Percentiles rank a stretch among this genome's conserved stretches.
These are phyloP conservation scores for Datnioides undecimradiatus DNA, from an alignment of 2,113 vertebrate genomes.

Conservation along the genomic window DNA sequence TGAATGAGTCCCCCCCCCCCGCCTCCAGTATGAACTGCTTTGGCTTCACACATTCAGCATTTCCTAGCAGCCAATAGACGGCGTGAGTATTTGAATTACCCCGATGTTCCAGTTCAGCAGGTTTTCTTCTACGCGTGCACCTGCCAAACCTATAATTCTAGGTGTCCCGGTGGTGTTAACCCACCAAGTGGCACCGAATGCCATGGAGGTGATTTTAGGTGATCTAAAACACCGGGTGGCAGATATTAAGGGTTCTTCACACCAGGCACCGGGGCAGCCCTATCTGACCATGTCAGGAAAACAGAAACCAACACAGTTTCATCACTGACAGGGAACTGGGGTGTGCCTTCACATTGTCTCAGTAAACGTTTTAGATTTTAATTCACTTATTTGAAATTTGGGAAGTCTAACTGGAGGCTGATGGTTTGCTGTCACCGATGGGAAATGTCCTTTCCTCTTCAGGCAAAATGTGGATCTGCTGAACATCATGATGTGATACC, in stretches of 20 bases:
- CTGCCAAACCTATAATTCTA: not conserved
- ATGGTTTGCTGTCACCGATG: too few relatives aligned
- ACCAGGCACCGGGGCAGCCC: not conserved
- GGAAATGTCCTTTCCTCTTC: too few relatives aligned
- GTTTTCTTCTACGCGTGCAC: not conserved
- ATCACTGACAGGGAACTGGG: not conserved
- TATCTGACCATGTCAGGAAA: not conserved
- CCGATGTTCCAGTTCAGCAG: conserved; percentile 5
- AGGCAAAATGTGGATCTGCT: too few relatives aligned
- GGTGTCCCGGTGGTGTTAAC: not conserved
- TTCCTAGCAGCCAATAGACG: not conserved
- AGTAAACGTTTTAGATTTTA: too few relatives aligned
- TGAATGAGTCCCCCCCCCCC: not conserved
- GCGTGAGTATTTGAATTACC: not conserved
- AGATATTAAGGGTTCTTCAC: not conserved
- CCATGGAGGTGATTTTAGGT: not conserved
- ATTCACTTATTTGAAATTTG: too few relatives aligned
- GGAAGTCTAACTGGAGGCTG: too few relatives aligned
- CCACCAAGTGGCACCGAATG: not conserved
- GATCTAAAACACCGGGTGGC: not conserved
- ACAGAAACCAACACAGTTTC: not conserved
- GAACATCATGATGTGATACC: too few relatives aligned
- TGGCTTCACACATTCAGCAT: not conserved
- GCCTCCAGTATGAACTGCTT: not conserved
- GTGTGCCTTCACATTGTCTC: too few relatives aligned